These are phyloP conservation scores for Ispidina picta DNA, from an alignment of 2,797 vertebrate genomes.

Conservation along the genomic window DNA sequence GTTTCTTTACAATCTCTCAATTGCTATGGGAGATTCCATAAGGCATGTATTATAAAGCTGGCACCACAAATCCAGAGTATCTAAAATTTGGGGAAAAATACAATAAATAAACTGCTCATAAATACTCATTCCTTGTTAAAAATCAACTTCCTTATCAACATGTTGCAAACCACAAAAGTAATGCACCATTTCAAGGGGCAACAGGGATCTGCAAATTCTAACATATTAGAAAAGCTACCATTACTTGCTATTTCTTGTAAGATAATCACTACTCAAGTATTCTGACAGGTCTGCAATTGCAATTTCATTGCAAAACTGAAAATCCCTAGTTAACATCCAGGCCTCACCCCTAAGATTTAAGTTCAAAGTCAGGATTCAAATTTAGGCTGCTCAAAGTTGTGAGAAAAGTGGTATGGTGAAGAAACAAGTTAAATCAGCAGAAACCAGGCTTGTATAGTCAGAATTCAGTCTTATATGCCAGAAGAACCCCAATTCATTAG, in stretches of 20 bases:
- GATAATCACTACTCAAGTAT: neutral
- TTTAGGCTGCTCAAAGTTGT: neutral
- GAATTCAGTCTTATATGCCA: neutral
- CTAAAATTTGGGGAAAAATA: neutral
- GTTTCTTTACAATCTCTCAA: neutral
- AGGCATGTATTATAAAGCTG: neutral
- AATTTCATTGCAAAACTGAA: neutral
- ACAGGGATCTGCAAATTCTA: neutral
- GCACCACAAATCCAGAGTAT: neutral
- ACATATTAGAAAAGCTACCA: neutral
- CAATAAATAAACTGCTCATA: neutral
- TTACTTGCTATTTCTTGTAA: neutral
- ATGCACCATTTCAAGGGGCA: neutral
- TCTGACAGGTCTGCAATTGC: neutral
- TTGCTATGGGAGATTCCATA: neutral
- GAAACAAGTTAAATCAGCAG: neutral
- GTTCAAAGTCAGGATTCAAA: neutral
- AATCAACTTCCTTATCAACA: neutral
- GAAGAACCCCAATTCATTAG: neutral
- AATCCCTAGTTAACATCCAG: neutral
- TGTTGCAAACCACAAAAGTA: neutral
- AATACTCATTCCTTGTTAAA: neutral
- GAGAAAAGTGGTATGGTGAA: neutral
- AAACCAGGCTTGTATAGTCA: neutral
- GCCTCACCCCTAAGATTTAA: neutral